Base-by-base conservation (phyloP, 1,140 invertebrate genomes). In the Matsumurasca onukii region DNA sequence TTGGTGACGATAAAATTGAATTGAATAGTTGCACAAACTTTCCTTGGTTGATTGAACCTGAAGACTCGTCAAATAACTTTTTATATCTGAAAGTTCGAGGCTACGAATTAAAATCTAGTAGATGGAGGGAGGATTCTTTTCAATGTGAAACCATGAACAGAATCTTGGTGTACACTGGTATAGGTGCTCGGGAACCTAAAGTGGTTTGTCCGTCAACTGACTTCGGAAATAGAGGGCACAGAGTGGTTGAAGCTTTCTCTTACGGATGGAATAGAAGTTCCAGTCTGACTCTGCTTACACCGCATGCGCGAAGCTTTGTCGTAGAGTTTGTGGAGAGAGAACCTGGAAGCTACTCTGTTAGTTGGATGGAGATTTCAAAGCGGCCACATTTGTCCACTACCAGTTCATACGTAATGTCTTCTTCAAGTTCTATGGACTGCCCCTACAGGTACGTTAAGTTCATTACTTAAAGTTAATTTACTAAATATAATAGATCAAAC, bases 301-400 rank as follows among this genome's bases (percentile, higher is more conserved):
- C 75, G 20, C 71, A 63, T 81, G 71, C 86, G 39, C 86, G 86
- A 0, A 86, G 85, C 22, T 82, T 91, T 49, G 78, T 91, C 9
- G 75, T 91, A 5, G 89, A 91, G 72, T 91, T 90, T 71, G 85
- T 91, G 86, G 75, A 75, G 75, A 82, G 84, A 24, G 89, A 91
- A 72, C 84, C 85, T 2, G 88, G 88, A 0, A 86, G 84, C 74
- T 91, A 91, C 76, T 82, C 83, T 3, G 86, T 91, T 29, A 88
- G 87, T 62, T 91, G 90, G 90, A 89, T 92, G 79, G 89, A 91
- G 71, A 85, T 92, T 25, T 89, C 89, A 27, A 91, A 90, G 73
- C 84, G 89, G 72, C 85, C 88, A 0, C 80, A 82, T 0, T 73
- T 82, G 17, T 80, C 80, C 12, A 79, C 83, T 61, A 83, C 83